Percentiles rank a stretch among this genome's conserved stretches.
These are phyloP conservation scores for Psammodynastes pulverulentus DNA, from an alignment of 2,113 vertebrate species.

Conservation along the genomic window DNA sequence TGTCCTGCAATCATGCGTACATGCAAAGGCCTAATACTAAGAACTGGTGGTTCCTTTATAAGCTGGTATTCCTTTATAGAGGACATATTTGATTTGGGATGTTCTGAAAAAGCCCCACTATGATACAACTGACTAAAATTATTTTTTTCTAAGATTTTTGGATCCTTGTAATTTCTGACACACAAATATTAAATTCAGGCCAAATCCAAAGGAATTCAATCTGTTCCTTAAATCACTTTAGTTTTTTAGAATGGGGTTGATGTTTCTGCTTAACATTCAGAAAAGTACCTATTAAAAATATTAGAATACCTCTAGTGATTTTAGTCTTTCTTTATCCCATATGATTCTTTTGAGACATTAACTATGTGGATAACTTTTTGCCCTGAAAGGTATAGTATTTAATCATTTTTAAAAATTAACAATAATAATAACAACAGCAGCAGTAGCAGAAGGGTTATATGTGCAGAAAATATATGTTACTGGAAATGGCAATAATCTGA, in stretches of 20 bases:
- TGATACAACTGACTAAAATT: not conserved
- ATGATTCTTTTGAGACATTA: not conserved
- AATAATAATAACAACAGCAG: no score
- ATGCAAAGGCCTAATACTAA: not conserved
- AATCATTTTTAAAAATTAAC: not conserved
- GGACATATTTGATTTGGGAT: constrained; percentile 5
- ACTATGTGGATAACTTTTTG: not conserved
- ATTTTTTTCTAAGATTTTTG: not conserved
- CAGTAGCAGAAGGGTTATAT: not conserved
- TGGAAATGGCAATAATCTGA: not conserved
- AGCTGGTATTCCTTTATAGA: not conserved
- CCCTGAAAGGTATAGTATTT: not conserved
- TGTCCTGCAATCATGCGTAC: not conserved
- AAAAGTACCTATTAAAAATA: not conserved
- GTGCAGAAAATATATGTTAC: not conserved
- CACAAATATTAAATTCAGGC: not conserved
- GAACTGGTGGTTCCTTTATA: not conserved
- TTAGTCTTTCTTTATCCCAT: not conserved
- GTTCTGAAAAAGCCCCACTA: not conserved
- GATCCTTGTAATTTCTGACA: not conserved
- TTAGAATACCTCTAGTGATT: not conserved
- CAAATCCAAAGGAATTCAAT: not conserved
- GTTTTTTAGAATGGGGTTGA: not conserved
- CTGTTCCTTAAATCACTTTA: not conserved
- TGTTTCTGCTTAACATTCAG: not conserved